Evolutionary conservation across 2,113 vertebrate species (phyloP).

Genomic region (Microtus oregoni): DNA sequence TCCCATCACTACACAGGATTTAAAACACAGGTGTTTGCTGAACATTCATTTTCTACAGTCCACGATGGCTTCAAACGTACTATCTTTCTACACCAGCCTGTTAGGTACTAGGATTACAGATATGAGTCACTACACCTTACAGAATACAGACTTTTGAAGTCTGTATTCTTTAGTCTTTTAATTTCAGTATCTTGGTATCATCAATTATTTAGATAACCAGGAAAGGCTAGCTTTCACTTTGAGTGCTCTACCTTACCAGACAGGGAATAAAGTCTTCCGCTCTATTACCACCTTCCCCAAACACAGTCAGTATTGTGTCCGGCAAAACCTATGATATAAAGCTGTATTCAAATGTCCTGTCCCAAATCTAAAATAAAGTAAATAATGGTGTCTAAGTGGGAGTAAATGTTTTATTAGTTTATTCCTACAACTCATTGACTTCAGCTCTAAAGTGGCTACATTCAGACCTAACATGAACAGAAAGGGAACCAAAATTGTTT

Average conservation of each 20-base stretch:
- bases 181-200: not conserved
- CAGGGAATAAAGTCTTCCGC: constrained; percentile 11
- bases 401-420: not conserved
- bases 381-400: not conserved
- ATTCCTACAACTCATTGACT: not conserved
- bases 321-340: not conserved
- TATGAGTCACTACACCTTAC: not conserved
- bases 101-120: not conserved
- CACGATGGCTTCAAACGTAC: not conserved
- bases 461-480: constrained; percentile 21
- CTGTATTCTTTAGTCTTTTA: not conserved
- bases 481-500: not conserved
- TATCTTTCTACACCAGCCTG: not conserved
- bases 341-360: constrained; percentile 21
- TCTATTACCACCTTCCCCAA: not conserved
- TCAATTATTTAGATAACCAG: not conserved
- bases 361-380: constrained; percentile 23
- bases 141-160: not conserved
- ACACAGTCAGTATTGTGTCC: not conserved
- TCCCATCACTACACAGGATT: not conserved
- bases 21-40: not conserved
- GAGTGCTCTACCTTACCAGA: not conserved
- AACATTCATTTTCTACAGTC: not conserved
- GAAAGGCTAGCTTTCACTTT: not conserved
- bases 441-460: constrained; percentile 26